Percentiles rank a stretch among this genome's conserved stretches.
phyloP scores from a whole-genome alignment of 2,113 vertebrate genomes.

The Lota lota region DNA sequence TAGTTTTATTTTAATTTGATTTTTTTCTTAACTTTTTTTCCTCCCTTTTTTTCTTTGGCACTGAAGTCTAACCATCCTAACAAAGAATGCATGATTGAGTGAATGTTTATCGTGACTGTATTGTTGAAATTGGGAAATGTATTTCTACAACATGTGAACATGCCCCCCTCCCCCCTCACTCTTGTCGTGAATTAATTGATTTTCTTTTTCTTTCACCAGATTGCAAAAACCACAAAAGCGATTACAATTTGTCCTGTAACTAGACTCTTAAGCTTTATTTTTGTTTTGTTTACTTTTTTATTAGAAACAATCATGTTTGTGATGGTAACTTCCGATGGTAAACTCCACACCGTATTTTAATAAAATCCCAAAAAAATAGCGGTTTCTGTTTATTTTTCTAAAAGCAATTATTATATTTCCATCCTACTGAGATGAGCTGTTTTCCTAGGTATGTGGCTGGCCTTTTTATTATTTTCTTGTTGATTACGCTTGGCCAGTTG shows the following conservation, averaged over 20 bases:
- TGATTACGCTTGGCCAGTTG: conserved; percentile 1
- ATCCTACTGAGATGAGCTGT: not conserved
- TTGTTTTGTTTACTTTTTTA: conserved; percentile 81
- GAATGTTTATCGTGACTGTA: conserved; percentile 70
- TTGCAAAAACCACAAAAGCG: conserved; percentile 72
- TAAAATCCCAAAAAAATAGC: conserved; percentile 78
- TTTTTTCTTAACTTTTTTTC: conserved; percentile 1
- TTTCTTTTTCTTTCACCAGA: conserved; percentile 70
- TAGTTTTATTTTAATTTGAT: conserved; percentile 4
- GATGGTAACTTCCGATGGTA: conserved; percentile 82
- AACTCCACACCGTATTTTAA: conserved; percentile 86
- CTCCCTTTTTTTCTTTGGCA: conserved; percentile 58
- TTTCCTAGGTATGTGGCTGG: not conserved
- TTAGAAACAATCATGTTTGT: conserved; percentile 88
- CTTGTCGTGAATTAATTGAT: conserved; percentile 68
- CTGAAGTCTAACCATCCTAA: conserved; percentile 72
- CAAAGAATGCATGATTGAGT: conserved; percentile 63
- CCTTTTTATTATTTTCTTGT: not conserved
- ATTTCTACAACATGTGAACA: conserved; percentile 81
- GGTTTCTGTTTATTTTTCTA: conserved; percentile 2
- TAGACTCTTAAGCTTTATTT: conserved; percentile 83
- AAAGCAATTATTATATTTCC: not conserved
- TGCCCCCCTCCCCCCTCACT: conserved; percentile 54
- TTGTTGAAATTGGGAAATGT: conserved; percentile 78
- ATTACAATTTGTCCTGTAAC: conserved; percentile 70